Conservation (phyloP, 2,113 vertebrate species). For the Heteronetta atricapilla region DNA sequence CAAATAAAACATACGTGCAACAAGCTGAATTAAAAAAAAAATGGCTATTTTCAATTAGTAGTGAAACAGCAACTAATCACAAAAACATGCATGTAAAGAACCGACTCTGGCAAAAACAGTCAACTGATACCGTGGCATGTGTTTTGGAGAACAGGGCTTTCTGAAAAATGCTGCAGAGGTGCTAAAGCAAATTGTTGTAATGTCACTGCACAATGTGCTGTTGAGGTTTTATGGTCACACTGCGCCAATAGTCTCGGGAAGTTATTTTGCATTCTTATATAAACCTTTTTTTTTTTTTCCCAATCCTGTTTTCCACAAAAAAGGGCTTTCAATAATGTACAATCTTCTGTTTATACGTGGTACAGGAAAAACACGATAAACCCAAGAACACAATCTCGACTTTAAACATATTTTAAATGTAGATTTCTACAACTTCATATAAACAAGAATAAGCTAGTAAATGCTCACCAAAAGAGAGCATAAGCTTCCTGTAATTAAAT, state of each 20-base stretch:
- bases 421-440: slow-evolving; percentile 48
- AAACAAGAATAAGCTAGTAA: slow-evolving; percentile 69
- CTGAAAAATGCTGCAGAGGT: slow-evolving; percentile 40
- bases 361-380: slow-evolving; percentile 75
- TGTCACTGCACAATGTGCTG: slow-evolving; percentile 42
- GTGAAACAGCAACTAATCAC: not conserved
- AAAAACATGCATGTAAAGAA: slow-evolving; percentile 29
- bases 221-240: slow-evolving; percentile 66
- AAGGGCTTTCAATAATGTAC: slow-evolving; percentile 66
- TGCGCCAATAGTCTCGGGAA: slow-evolving; percentile 59
- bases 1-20: not conserved
- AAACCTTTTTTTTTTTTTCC: not conserved
- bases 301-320: slow-evolving; percentile 56
- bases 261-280: slow-evolving; percentile 68
- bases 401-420: slow-evolving; percentile 63
- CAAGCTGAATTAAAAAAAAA: not conserved
- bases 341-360: slow-evolving; percentile 55
- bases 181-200: slow-evolving; percentile 47
- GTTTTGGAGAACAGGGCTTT: not conserved
- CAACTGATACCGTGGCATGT: not conserved
- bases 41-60: not conserved
- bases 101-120: not conserved
- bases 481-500: slow-evolving; percentile 77
- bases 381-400: slow-evolving; percentile 41
- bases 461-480: slow-evolving; percentile 20